Base-by-base conservation (phyloP, 2,113 vertebrate genomes). In the Cavia porcellus region DNA sequence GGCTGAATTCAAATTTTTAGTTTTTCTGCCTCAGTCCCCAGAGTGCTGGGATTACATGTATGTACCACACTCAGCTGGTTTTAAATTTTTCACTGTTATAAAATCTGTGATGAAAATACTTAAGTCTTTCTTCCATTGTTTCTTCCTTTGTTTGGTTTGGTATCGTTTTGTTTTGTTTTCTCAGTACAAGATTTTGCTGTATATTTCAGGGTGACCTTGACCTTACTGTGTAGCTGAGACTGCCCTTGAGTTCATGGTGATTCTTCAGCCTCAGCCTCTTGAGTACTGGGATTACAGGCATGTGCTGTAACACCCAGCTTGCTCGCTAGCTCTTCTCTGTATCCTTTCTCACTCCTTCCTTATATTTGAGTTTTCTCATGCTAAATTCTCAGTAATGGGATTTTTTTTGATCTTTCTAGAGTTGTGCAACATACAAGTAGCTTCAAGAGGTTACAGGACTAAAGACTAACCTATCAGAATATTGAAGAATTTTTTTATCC, bases 341-440 rank as follows among this genome's bases (percentile, higher is more conserved):
- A 47, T 77, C 11, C 42, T 45, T 75, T 25, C 64, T 66, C 32
- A 17, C 17, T 70, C 13, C 35, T 35, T 81, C 79, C 30, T 91
- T 95, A 30, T 74, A 62, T 92, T 96, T 97, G 30, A 83, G 10
- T 66, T 90, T 83, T 96, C 68, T 92, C 64, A 50, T 82, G 64
- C 22, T 82, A 55, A 85, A 70, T 90, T 57, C 38, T 96, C 20
- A 93, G 74, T 87, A 94, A 72, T 61, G 11, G 64, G 24, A 57
- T 75, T 59, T 24, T 25, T 74, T 28, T 84, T 32, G 20, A 35
- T 92, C 47, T 95, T 91, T 96, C 86, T 42, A 89, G 11, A 74
- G 45, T 94, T 92, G 5, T 89, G 50, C 72, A 75, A 59, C n/a
- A 35, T 61, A 82, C 14, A 15, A 95, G 74, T 57, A 89, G 55